These are phyloP conservation scores for Orchesella flavescens DNA, from an alignment of 2,888 invertebrate genomes.

Conservation along the genomic window DNA sequence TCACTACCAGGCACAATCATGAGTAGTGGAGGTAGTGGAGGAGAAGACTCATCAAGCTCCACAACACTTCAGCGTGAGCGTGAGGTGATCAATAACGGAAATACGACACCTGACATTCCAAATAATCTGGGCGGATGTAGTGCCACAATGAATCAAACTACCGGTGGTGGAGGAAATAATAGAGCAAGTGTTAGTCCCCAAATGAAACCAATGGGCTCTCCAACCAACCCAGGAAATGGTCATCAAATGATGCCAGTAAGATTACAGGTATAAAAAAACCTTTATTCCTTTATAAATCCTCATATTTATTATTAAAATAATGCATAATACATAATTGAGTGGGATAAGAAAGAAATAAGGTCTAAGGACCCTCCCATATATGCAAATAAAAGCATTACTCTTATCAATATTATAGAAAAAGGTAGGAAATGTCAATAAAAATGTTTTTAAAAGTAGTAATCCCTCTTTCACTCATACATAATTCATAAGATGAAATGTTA, in stretches of 20 bases:
- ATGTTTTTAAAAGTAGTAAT: too few relatives aligned
- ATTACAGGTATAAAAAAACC: constrained; percentile 60
- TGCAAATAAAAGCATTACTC: too few relatives aligned
- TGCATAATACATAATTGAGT: background rate
- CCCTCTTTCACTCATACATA: too few relatives aligned
- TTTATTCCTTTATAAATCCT: background rate
- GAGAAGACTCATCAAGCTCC: background rate
- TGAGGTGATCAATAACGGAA: background rate
- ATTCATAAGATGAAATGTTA: too few relatives aligned
- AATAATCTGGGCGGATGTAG: background rate
- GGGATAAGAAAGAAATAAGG: too few relatives aligned
- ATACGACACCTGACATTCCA: background rate
- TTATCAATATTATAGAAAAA: too few relatives aligned
- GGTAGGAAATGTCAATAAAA: too few relatives aligned
- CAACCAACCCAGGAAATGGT: constrained; percentile 54
- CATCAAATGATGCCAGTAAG: constrained; percentile 70
- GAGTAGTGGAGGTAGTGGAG: background rate
- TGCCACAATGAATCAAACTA: background rate
- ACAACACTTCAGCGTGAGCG: background rate
- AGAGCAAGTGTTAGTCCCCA: constrained; percentile 41
- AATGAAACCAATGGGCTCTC: constrained; percentile 38
- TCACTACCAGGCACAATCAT: background rate
- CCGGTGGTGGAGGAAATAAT: background rate
- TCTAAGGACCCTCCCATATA: too few relatives aligned
- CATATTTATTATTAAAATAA: background rate